Conservation (phyloP, 2,888 invertebrate genomes). For the Latrodectus hesperus region DNA sequence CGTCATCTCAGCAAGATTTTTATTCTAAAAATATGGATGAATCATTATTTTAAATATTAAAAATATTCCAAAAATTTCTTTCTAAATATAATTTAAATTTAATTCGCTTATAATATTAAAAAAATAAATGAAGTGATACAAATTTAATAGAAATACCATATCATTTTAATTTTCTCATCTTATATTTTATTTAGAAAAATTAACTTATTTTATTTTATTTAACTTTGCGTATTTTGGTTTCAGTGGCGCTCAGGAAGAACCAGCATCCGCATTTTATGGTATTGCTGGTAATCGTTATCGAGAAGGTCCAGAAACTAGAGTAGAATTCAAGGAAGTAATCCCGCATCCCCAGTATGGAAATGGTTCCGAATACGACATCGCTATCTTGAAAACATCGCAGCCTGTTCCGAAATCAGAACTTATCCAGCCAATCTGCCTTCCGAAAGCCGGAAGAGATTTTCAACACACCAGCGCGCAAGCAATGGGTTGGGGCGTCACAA, state of each 20-base stretch:
- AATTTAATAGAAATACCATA: too few relatives aligned
- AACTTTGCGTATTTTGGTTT: too few relatives aligned
- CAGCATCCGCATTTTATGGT: constrained; percentile 43
- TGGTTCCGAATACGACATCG: constrained; percentile 49
- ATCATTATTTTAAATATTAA: too few relatives aligned
- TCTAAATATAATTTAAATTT: too few relatives aligned
- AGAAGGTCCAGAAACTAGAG: constrained; percentile 48
- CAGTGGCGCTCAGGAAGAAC: constrained; percentile 2
- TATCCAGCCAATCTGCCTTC: constrained; percentile 43
- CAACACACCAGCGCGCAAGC: constrained; percentile 12
- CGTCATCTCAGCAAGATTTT: too few relatives aligned
- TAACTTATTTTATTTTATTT: too few relatives aligned
- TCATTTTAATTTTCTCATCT: too few relatives aligned
- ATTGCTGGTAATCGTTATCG: constrained; percentile 51
- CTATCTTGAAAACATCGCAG: constrained; percentile 9
- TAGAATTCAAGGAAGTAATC: constrained; percentile 41
- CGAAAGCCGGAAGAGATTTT: constrained; percentile 10
- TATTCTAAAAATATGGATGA: too few relatives aligned
- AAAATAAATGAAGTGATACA: too few relatives aligned
- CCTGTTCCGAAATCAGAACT: constrained; percentile 1
- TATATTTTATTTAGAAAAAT: too few relatives aligned
- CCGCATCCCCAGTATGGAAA: constrained; percentile 41
- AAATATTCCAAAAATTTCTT: too few relatives aligned
- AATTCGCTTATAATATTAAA: too few relatives aligned
- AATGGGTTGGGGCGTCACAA: constrained; percentile 58